Base-by-base conservation (phyloP, 2,888 invertebrate genomes). In the Drosophila buzzatii region DNA sequence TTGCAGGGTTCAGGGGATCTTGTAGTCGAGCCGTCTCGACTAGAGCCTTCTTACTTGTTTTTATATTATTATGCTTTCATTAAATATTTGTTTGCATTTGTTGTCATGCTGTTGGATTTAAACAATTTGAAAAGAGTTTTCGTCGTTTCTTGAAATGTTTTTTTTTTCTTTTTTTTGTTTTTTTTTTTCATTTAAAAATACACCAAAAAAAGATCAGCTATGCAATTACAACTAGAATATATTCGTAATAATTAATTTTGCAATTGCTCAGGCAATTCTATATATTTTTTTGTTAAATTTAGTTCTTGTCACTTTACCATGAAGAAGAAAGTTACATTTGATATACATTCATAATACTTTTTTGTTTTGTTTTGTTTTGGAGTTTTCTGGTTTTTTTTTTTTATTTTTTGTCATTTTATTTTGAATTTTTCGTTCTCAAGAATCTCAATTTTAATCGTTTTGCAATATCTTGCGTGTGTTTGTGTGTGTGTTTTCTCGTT, bases 181-280 rank as follows among this genome's bases (percentile, higher is more conserved):
- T 70, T 4, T 37, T 52, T 61, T 72, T 61, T 72, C 51, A 55
- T 82, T 86, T 73, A 80, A 82, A 85, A 88, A 66, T 80, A 85
- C 83, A 90, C 82, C 82, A 77, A 87, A 84, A 75, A 73, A 88
- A 88, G 82, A 79, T 72, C 74, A 72, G 76, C 85, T 89, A 88
- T 80, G 71, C 64, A 74, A 79, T 88, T 82, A 85, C 75, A 72
- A 73, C 77, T 88, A 83, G 67, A 76, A 85, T 69, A 69, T 71
- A 74, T 70, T 64, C 37, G 56, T 76, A 63, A 64, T 73, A 70
- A 70, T 76, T 60, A 69, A 68, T 73, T 60, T 60, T 73, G 49
- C 68, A 71, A 71, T 66, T 52, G 39, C 39, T 2, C 3, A 3
- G 3, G 23, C 23, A 27, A 27, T 27, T 27, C 23, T 27, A 2